phyloP scores from a whole-genome alignment of 2,888 invertebrate species.

The Muscina levida region DNA sequence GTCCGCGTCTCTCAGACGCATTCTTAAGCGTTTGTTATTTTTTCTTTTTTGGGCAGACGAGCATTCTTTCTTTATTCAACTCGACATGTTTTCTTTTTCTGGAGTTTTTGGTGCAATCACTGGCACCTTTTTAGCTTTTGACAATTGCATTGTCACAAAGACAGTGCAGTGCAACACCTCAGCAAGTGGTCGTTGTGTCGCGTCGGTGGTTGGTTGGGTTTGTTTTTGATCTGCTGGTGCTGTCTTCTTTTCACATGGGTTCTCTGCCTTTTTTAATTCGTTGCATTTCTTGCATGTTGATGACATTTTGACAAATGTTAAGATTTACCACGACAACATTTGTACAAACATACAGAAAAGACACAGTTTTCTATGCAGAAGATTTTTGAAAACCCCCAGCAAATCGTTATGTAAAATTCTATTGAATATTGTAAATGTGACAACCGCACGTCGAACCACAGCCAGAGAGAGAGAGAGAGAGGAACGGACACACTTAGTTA shows the following conservation, averaged over 20 bases:
- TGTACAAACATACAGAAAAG: constrained; percentile 6
- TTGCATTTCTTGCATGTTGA: constrained; percentile 52
- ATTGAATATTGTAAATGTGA: constrained; percentile 2
- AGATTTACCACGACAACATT: constrained; percentile 35
- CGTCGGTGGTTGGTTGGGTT: not conserved
- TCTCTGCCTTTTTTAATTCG: constrained; percentile 4
- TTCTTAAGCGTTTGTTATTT: constrained; percentile 4
- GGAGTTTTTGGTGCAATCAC: not conserved
- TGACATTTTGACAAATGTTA: constrained; percentile 60
- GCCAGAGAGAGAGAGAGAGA: no score
- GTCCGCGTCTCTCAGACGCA: no score
- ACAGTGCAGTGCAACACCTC: not conserved
- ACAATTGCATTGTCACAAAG: not conserved
- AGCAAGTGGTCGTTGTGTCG: not conserved
- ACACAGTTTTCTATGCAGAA: not conserved
- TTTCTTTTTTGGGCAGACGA: not conserved
- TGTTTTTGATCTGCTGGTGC: not conserved
- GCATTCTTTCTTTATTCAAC: not conserved
- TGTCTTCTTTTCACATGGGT: not conserved
- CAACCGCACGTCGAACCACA: constrained; percentile 12
- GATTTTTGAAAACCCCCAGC: constrained; percentile 1
- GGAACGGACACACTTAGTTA: no score
- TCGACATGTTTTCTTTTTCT: no score
- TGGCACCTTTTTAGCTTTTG: constrained; percentile 14
- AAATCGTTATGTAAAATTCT: not conserved